Percentiles rank a stretch among this genome's conserved stretches.
These are phyloP conservation scores for Lipophrys pholis DNA, from an alignment of 2,113 vertebrate genomes.

Conservation along the genomic window DNA sequence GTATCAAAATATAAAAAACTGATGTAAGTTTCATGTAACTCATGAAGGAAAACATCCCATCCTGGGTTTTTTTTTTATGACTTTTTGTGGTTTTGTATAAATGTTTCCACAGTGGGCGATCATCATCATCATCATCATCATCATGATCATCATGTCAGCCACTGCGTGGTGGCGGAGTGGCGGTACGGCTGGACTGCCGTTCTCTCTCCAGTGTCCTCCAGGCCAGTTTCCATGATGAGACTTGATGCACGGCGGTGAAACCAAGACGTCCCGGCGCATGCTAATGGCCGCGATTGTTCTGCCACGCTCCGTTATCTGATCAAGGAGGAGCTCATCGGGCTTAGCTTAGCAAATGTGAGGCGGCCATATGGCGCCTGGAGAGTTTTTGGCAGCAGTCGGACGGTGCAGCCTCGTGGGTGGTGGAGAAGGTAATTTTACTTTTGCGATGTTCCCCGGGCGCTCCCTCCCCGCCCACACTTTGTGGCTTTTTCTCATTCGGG, in stretches of 20 bases:
- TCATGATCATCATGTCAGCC: no score
- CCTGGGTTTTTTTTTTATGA: no score
- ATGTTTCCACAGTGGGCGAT: background rate
- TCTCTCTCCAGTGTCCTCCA: conserved; percentile 55
- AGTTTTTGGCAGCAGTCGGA: conserved; percentile 53
- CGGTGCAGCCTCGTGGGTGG: conserved; percentile 37
- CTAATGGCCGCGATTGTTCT: conserved; percentile 48
- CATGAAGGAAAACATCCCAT: no score
- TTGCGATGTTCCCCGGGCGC: conserved; percentile 42
- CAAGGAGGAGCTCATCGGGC: conserved; percentile 66
- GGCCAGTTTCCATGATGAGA: conserved; percentile 60
- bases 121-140: no score
- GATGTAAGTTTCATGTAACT: no score
- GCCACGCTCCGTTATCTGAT: conserved; percentile 59
- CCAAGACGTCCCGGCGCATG: conserved; percentile 49
- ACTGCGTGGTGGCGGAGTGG: background rate
- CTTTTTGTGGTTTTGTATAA: no score
- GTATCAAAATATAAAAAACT: no score
- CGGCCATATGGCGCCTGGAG: conserved; percentile 59
- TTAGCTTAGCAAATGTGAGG: conserved; percentile 63
- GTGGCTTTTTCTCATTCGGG: conserved; percentile 44
- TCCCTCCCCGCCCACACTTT: conserved; percentile 39
- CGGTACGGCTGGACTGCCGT: conserved; percentile 41
- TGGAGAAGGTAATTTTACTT: conserved; percentile 55
- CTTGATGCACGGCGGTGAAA: conserved; percentile 60